phyloP scores from a whole-genome alignment of 2,888 invertebrate species.

The Athalia cordata region DNA sequence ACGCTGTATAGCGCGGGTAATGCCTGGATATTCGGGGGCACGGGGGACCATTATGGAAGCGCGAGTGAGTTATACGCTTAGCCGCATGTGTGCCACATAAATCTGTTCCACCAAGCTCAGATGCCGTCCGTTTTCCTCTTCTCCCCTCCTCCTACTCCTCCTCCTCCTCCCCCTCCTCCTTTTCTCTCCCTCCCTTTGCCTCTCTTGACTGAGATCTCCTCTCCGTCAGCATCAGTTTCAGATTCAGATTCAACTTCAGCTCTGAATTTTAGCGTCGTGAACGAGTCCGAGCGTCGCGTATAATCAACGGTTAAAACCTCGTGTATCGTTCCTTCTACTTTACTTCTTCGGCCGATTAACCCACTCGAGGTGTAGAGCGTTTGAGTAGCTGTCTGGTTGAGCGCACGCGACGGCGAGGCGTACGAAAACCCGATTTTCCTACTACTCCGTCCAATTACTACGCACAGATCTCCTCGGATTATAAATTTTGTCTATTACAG shows the following conservation, averaged over 20 bases:
- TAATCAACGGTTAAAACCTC: neutral
- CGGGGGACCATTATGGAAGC: constrained; percentile 71
- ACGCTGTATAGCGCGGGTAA: neutral
- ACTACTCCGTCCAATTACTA: constrained; percentile 18
- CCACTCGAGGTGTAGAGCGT: constrained; percentile 8
- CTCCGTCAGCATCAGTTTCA: no score
- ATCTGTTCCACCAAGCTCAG: constrained; percentile 65
- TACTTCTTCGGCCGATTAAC: constrained; percentile 8
- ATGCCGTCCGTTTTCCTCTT: constrained; percentile 1
- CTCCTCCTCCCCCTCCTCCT: neutral
- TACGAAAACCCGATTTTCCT: neutral
- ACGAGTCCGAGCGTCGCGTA: no score
- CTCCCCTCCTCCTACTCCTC: neutral
- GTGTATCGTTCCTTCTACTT: constrained; percentile 27
- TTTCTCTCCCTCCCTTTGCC: neutral
- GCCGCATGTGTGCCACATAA: constrained; percentile 73
- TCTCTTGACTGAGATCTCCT: no score
- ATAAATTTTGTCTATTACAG: constrained; percentile 24
- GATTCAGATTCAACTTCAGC: no score
- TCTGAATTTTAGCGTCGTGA: no score
- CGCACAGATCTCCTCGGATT: constrained; percentile 9
- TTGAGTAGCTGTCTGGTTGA: constrained; percentile 2
- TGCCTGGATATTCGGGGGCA: constrained; percentile 56
- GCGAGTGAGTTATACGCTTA: constrained; percentile 72
- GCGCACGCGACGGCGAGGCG: constrained; percentile 8